These are phyloP conservation scores for Lontra canadensis DNA, from an alignment of 2,113 vertebrate genomes.

Conservation along the genomic window DNA sequence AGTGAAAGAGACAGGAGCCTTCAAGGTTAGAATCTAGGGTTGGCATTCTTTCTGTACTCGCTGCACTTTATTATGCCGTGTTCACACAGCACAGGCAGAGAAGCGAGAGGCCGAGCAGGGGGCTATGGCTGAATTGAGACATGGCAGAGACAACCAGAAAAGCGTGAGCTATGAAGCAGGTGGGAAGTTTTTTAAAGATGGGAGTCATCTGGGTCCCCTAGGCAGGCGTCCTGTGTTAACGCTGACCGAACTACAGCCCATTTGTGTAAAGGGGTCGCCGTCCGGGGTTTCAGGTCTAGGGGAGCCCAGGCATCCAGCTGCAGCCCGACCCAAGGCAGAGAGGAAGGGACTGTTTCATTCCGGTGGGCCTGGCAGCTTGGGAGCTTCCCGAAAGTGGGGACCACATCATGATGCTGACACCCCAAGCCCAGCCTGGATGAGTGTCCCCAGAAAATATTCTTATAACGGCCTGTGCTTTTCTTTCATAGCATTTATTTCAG, in stretches of 20 bases:
- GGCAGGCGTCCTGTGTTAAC: neutral
- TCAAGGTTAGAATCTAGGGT: neutral
- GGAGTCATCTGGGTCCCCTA: neutral
- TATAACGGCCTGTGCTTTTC: neutral
- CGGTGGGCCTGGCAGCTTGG: accelerated
- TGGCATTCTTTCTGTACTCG: neutral
- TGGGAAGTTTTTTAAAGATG: neutral
- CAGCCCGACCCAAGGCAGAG: neutral
- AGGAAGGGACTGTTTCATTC: neutral
- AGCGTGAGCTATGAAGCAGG: neutral
- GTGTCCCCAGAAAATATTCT: neutral
- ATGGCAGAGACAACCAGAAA: neutral
- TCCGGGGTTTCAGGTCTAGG: accelerated
- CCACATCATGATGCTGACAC: neutral
- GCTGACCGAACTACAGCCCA: neutral
- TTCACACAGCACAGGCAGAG: neutral
- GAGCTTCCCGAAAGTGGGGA: neutral
- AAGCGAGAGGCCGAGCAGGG: neutral
- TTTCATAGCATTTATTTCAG: neutral
- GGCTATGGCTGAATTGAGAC: neutral
- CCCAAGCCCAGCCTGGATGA: neutral
- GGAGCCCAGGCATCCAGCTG: neutral
- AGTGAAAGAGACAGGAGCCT: neutral
- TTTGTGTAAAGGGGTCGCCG: neutral
- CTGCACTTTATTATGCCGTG: neutral